phyloP scores from a whole-genome alignment of 1,140 invertebrate genomes.

The Listronotus bonariensis region DNA sequence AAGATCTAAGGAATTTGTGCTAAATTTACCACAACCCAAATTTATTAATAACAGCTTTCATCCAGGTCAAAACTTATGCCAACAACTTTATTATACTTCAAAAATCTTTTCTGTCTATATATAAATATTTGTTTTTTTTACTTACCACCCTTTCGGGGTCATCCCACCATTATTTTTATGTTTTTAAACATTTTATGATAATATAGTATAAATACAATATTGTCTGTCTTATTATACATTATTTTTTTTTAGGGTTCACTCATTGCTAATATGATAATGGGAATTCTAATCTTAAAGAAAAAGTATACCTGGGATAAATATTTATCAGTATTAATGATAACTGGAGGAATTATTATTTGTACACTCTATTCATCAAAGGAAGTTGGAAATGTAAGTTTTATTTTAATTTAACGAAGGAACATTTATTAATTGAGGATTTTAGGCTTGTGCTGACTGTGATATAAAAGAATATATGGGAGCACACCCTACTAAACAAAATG shows the following conservation, averaged over 20 bases:
- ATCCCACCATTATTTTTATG: too few relatives aligned
- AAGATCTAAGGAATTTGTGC: too few relatives aligned
- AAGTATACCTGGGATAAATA: slow-evolving; percentile 86
- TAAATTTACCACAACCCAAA: too few relatives aligned
- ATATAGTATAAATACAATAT: too few relatives aligned
- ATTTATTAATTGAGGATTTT: slow-evolving; percentile 17
- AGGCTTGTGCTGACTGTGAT: slow-evolving; percentile 50
- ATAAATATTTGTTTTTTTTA: too few relatives aligned
- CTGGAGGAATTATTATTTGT: slow-evolving; percentile 87
- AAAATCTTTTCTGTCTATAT: too few relatives aligned
- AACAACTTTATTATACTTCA: too few relatives aligned
- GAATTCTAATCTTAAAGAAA: slow-evolving; percentile 87
- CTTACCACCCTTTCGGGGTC: too few relatives aligned
- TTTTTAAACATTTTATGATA: too few relatives aligned
- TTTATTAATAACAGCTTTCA: too few relatives aligned
- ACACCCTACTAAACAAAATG: slow-evolving; percentile 38
- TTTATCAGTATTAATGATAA: slow-evolving; percentile 90
- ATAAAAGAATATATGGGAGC: slow-evolving; percentile 56
- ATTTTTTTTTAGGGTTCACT: slow-evolving; percentile 78
- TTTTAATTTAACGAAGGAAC: too few relatives aligned
- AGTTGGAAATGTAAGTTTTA: slow-evolving; percentile 45
- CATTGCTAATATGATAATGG: slow-evolving; percentile 96
- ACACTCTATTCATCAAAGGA: slow-evolving; percentile 84
- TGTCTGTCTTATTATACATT: neutral
- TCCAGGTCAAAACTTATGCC: too few relatives aligned